phyloP scores from a whole-genome alignment of 2,113 vertebrate species.

The Reinhardtius hippoglossoides region DNA sequence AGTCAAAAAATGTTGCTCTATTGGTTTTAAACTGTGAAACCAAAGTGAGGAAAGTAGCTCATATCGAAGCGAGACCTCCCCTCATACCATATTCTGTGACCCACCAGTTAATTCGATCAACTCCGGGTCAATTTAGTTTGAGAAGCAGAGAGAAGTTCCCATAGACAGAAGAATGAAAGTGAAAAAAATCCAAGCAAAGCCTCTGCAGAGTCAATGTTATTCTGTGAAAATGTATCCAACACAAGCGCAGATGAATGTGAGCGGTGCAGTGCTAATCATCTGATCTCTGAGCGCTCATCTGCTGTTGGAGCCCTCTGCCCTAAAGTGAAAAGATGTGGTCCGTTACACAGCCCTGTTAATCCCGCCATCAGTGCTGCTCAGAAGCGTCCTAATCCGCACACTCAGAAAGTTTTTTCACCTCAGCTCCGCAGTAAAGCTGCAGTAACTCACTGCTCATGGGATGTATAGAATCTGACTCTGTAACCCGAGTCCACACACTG shows the following conservation, averaged over 20 bases:
- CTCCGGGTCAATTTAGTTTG: neutral
- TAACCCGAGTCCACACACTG: neutral
- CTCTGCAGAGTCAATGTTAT: conserved; percentile 15
- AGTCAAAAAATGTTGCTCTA: too few species aligned
- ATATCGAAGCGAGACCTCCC: neutral
- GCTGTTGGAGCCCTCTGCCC: conserved; percentile 32
- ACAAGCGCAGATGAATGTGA: conserved; percentile 25
- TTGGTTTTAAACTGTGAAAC: too few species aligned
- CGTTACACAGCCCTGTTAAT: conserved; percentile 67
- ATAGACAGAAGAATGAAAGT: conserved; percentile 8
- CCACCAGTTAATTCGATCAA: neutral
- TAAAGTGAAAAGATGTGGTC: conserved; percentile 64
- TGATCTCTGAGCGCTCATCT: conserved; percentile 49
- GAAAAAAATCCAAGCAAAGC: conserved; percentile 8
- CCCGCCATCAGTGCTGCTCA: conserved; percentile 60
- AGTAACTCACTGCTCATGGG: neutral
- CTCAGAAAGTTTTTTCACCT: conserved; percentile 62
- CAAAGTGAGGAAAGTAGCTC: too few species aligned
- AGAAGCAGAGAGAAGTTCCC: conserved; percentile 1
- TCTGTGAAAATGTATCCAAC: conserved; percentile 7
- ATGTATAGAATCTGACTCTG: neutral
- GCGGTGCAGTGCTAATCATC: conserved; percentile 54
- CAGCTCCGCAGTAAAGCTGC: conserved; percentile 15
- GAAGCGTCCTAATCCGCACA: conserved; percentile 62
- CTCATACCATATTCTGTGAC: conserved; percentile 1